Evolutionary conservation across 2,113 vertebrate genomes (phyloP).

Genomic region (Copsychus sechellarum): DNA sequence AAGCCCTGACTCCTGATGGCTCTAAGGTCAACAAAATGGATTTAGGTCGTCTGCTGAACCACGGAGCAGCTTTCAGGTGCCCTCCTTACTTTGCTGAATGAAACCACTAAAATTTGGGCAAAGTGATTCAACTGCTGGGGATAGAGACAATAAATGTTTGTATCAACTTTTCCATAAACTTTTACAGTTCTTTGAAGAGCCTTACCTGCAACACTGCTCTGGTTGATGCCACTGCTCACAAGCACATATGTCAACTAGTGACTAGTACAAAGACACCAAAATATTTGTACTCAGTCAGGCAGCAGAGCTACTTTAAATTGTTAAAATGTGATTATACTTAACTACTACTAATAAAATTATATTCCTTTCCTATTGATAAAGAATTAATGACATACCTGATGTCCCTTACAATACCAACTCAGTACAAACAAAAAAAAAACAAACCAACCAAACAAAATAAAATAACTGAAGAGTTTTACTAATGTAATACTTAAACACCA

Average conservation of each 20-base stretch:
- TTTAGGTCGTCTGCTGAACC: neutral
- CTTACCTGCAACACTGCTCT: neutral
- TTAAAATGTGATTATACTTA: neutral
- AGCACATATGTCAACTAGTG: neutral
- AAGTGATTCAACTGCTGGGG: neutral
- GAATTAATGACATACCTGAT: neutral
- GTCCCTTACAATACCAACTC: neutral
- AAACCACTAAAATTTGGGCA: neutral
- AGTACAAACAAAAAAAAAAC: neutral
- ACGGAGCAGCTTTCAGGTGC: neutral
- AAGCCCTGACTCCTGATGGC: neutral
- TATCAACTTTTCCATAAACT: neutral
- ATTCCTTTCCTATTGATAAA: neutral
- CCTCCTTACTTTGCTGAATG: neutral
- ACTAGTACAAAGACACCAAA: neutral
- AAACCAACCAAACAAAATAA: neutral
- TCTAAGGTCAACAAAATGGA: neutral
- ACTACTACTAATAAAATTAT: neutral
- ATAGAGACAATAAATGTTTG: neutral
- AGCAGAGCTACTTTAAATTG: neutral
- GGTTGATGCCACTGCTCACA: neutral
- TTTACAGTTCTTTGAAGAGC: neutral
- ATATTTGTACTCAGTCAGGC: neutral
- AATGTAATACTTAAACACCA: neutral
- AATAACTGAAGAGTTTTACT: neutral